A percentile compares a stretch with the other conserved stretches of the same genome.
These are phyloP conservation scores for Bellardia bayeri DNA, from an alignment of 2,888 invertebrate genomes.

Conservation along the genomic window DNA sequence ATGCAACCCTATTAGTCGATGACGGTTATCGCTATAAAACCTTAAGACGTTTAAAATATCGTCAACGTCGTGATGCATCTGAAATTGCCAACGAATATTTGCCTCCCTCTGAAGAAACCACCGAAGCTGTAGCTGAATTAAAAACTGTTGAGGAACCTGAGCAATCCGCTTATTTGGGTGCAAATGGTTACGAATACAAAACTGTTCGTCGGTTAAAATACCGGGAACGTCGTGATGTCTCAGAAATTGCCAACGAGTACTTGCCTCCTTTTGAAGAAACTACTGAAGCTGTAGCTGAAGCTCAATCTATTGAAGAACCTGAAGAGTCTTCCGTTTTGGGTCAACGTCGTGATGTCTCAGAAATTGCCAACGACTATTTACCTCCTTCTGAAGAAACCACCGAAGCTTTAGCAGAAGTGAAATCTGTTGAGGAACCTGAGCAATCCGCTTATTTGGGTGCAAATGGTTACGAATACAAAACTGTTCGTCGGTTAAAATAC, in stretches of 20 bases:
- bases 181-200: conserved; percentile 68
- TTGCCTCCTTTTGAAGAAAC: conserved; percentile 28
- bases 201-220: conserved; percentile 8
- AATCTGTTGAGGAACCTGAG: conserved; percentile 44
- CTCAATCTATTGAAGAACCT: conserved; percentile 39
- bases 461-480: conserved; percentile 74
- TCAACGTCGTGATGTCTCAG: conserved; percentile 74
- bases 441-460: conserved; percentile 59
- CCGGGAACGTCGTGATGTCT: conserved; percentile 73
- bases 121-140: conserved; percentile 30
- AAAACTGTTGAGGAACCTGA: neutral
- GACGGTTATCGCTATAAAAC: conserved; percentile 69
- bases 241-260: neutral
- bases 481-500: conserved; percentile 71
- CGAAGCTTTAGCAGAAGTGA: conserved; percentile 21
- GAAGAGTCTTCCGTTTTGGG: conserved; percentile 62
- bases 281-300: conserved; percentile 29
- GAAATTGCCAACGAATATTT: conserved; percentile 79
- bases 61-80: conserved; percentile 74
- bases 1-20: conserved; percentile 53
- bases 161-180: no score
- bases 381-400: conserved; percentile 74
- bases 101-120: conserved; percentile 75
- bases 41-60: conserved; percentile 57
- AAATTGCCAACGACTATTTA: conserved; percentile 66